A percentile compares a stretch with the other conserved stretches of the same genome.
Evolutionary conservation across 1,140 invertebrate genomes (phyloP).

Genomic region (Drosophila busckii): DNA sequence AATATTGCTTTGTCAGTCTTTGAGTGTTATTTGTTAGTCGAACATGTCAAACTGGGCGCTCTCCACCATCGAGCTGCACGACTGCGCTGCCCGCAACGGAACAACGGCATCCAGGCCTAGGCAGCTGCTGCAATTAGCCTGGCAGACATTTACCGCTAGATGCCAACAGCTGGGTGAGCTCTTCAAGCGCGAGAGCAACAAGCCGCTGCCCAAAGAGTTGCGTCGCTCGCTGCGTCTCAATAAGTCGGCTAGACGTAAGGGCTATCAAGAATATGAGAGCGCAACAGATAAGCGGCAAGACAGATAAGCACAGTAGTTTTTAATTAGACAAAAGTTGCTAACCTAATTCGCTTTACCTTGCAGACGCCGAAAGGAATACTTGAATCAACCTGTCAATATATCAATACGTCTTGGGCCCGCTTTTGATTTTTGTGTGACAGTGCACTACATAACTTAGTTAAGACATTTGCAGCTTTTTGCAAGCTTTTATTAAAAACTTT

Average conservation of each 20-base stretch:
- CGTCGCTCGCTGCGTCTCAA: constrained; percentile 65
- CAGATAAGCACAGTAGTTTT: constrained; percentile 46
- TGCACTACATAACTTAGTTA: constrained; percentile 11
- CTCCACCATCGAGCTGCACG: constrained; percentile 42
- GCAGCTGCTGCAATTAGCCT: constrained; percentile 34
- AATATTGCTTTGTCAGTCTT: constrained; percentile 37
- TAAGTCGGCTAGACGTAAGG: constrained; percentile 78
- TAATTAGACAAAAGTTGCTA: constrained; percentile 16
- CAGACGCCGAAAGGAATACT: constrained; percentile 43
- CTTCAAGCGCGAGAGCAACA: constrained; percentile 53
- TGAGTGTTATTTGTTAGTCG: constrained; percentile 11
- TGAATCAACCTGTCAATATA: constrained; percentile 49
- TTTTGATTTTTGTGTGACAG: constrained; percentile 45
- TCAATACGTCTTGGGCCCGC: constrained; percentile 56
- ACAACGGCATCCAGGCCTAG: constrained; percentile 8
- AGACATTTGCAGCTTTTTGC: neutral
- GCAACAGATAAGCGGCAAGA: constrained; percentile 81
- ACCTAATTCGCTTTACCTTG: neutral
- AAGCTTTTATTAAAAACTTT: constrained; percentile 26
- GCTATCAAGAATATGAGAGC: constrained; percentile 79
- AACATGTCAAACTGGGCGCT: constrained; percentile 63
- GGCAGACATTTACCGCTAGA: constrained; percentile 46
- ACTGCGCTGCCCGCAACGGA: constrained; percentile 11
- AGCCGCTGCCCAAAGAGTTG: constrained; percentile 64
- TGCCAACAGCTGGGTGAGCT: constrained; percentile 41